These are phyloP conservation scores for Caenorhabditis wallacei DNA, from an alignment of 2,888 invertebrate genomes.

Conservation along the genomic window DNA sequence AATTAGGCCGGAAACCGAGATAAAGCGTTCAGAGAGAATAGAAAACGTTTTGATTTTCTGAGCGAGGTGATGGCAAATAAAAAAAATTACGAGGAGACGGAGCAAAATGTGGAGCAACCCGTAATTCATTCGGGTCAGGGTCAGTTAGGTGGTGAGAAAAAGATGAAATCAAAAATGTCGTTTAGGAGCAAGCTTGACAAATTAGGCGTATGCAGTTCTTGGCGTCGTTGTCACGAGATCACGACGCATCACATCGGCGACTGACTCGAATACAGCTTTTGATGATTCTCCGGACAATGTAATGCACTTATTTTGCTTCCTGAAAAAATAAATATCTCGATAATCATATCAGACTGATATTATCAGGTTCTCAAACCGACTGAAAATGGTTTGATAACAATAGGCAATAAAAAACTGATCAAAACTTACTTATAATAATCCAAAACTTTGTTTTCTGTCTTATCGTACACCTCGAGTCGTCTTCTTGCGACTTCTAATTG, in stretches of 20 bases:
- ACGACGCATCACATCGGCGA: constrained; percentile 67
- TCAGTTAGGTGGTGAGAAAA: constrained; percentile 14
- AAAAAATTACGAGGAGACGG: constrained; percentile 19
- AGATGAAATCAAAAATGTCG: not conserved
- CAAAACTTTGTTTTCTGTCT: constrained; percentile 72
- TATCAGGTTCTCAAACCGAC: too few species aligned
- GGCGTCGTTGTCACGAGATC: constrained; percentile 46
- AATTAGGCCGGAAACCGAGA: constrained; percentile 6
- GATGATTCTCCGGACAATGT: constrained; percentile 70
- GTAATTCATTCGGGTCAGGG: constrained; percentile 40
- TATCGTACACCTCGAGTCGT: constrained; percentile 70
- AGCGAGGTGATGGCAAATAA: constrained; percentile 8
- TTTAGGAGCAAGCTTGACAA: not conserved
- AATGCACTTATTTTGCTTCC: constrained; percentile 68
- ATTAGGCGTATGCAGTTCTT: constrained; percentile 64
- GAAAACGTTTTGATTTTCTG: constrained; percentile 8
- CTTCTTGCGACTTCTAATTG: constrained; percentile 70
- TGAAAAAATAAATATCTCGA: constrained; percentile 34
- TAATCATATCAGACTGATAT: too few species aligned
- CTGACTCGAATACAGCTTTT: constrained; percentile 56
- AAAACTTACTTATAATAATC: constrained; percentile 69
- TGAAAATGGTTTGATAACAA: too few species aligned
- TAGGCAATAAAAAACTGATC: too few species aligned
- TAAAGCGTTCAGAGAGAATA: constrained; percentile 20
- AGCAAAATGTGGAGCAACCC: constrained; percentile 41